Conservation (phyloP, 2,113 vertebrate species). For the Micronycteris hirsuta region DNA sequence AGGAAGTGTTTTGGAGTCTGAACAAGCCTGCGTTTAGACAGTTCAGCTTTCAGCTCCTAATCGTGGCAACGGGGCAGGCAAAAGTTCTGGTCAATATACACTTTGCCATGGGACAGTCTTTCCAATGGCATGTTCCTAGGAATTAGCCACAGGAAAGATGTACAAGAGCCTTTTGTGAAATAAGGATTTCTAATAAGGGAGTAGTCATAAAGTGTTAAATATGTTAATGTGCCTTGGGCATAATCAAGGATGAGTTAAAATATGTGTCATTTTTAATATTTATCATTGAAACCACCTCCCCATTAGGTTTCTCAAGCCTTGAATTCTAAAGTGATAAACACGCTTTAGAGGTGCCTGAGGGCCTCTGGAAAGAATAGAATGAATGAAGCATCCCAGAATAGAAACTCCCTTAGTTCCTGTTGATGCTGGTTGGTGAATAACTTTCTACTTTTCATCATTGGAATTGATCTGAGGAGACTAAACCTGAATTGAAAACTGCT, state of each 20-base stretch:
- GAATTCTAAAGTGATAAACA: background rate
- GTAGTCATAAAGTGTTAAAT: background rate
- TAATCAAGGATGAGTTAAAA: background rate
- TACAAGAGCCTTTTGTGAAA: background rate
- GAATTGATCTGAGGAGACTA: background rate
- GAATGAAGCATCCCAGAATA: background rate
- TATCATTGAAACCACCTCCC: background rate
- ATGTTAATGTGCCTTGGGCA: background rate
- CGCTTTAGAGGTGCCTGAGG: background rate
- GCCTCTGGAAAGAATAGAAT: background rate
- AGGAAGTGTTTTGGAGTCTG: background rate
- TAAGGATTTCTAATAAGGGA: background rate
- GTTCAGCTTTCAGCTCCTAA: background rate
- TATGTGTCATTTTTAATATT: background rate
- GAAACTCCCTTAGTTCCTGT: background rate
- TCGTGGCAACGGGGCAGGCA: background rate
- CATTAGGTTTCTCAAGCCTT: background rate
- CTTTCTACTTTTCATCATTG: background rate
- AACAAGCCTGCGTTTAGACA: background rate
- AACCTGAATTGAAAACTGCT: background rate
- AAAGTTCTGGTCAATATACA: background rate
- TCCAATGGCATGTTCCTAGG: background rate
- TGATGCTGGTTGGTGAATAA: background rate
- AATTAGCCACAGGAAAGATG: background rate
- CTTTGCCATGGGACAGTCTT: background rate